Conservation (phyloP, 2,113 vertebrate species). For the Pangasianodon hypophthalmus region DNA sequence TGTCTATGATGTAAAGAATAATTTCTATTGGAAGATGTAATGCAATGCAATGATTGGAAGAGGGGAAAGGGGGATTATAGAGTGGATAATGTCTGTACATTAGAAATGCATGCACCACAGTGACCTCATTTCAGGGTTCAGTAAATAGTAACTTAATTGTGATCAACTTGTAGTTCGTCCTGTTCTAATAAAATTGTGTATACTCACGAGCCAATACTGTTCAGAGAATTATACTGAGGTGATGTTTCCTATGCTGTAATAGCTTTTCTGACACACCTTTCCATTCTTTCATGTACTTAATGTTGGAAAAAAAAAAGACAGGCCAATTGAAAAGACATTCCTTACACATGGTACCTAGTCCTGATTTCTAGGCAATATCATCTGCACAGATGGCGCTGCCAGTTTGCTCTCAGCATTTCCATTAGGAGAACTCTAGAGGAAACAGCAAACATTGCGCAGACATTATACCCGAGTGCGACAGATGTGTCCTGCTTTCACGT, state of each 20-base stretch:
- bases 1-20: not conserved
- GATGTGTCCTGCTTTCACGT: slow-evolving; percentile 11
- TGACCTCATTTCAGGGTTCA: not conserved
- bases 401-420: slow-evolving; percentile 1
- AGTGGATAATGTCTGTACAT: not conserved
- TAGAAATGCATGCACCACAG: not conserved
- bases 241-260: not conserved
- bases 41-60: not conserved
- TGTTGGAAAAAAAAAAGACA: not conserved
- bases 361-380: slow-evolving; percentile 6
- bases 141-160: not conserved
- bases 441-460: slow-evolving; percentile 8
- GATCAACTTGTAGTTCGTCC: not conserved
- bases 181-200: not conserved
- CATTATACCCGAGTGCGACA: not conserved
- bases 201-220: not conserved
- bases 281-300: not conserved
- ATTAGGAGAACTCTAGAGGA: slow-evolving; percentile 24
- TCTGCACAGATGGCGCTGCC: slow-evolving; percentile 25
- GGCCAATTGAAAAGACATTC: not conserved
- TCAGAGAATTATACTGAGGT: not conserved
- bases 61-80: not conserved
- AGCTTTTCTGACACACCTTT: not conserved
- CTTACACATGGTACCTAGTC: not conserved
- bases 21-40: not conserved